Percentiles rank a stretch among this genome's conserved stretches.
Conservation (phyloP, 2,113 vertebrate species). For the Ornithorhynchus anatinus region DNA sequence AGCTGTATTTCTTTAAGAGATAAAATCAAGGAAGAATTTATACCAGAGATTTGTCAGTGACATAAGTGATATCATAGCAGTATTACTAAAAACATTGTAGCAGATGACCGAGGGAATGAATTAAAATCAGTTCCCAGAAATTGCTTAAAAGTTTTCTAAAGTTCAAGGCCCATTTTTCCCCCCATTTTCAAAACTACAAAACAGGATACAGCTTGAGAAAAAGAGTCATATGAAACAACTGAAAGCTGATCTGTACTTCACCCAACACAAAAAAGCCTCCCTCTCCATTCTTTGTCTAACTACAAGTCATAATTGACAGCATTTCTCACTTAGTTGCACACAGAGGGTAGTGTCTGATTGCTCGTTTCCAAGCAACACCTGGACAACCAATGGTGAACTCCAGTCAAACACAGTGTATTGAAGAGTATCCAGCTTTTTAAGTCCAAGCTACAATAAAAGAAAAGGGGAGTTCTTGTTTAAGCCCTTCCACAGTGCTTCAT, state of each 20-base stretch:
- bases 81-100: not conserved
- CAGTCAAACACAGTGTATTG: not conserved
- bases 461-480: not conserved
- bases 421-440: not conserved
- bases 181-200: slow-evolving; percentile 7
- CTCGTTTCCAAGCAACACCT: not conserved
- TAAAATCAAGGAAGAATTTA: not conserved
- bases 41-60: slow-evolving; percentile 9
- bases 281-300: not conserved
- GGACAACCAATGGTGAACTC: not conserved
- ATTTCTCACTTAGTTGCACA: not conserved
- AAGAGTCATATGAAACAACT: not conserved
- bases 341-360: not conserved
- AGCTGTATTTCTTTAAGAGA: slow-evolving; percentile 3
- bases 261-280: not conserved
- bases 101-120: not conserved
- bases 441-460: not conserved
- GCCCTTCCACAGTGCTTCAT: not conserved
- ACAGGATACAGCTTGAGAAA: slow-evolving; percentile 35
- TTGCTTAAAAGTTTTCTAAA: not conserved
- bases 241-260: not conserved
- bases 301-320: not conserved
- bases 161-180: slow-evolving; percentile 4
- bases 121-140: slow-evolving; percentile 5
- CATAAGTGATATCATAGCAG: not conserved